Conservation (phyloP, 2,888 invertebrate species). For the Drosophila mettleri region DNA sequence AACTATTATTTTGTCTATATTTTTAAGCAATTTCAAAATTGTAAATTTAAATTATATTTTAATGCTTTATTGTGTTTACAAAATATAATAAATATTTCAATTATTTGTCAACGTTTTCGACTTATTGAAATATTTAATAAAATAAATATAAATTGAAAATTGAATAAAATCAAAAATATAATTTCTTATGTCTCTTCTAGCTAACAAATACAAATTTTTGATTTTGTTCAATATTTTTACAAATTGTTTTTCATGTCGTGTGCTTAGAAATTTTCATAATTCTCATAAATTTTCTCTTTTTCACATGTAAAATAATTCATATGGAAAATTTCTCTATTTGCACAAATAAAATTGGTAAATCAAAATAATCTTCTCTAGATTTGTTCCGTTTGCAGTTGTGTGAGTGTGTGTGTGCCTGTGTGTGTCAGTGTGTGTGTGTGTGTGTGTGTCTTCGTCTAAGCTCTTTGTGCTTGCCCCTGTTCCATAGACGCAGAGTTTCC, state of each 20-base stretch:
- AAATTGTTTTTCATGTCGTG: not conserved
- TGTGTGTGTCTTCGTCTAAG: not conserved
- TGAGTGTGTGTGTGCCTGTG: slow-evolving; percentile 15
- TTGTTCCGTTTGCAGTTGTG: slow-evolving; percentile 10
- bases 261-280: not conserved
- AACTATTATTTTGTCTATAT: not conserved
- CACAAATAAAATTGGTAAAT: slow-evolving; percentile 13
- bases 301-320: not conserved
- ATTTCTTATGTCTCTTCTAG: slow-evolving; percentile 4
- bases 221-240: not conserved
- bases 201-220: slow-evolving; percentile 2
- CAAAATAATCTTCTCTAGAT: slow-evolving; percentile 11
- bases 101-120: not conserved
- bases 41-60: not conserved
- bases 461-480: slow-evolving; percentile 1
- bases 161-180: not conserved
- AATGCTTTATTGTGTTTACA: not conserved
- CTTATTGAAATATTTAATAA: not conserved
- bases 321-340: slow-evolving; percentile 12
- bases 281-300: not conserved
- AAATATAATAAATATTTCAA: not conserved
- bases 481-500: not conserved
- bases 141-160: not conserved
- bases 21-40: not conserved
- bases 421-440: not conserved